A percentile compares a stretch with the other conserved stretches of the same genome.
Conservation (phyloP, 2,797 vertebrate species). For the Sebastes alutus region DNA sequence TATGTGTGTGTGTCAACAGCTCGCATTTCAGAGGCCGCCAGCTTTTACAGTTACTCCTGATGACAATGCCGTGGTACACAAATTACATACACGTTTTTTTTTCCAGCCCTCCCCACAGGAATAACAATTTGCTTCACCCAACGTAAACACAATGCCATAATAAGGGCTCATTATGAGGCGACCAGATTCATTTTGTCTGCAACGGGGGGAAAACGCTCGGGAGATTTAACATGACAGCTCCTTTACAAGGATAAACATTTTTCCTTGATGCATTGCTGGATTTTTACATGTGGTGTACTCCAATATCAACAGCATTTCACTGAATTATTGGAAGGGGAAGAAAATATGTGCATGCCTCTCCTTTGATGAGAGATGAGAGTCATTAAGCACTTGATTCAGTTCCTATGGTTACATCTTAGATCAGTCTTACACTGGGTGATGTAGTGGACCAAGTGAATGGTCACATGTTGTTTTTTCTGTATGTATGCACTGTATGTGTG, state of each 20-base stretch:
- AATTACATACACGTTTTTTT: constrained; percentile 66
- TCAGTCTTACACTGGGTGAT: constrained; percentile 1
- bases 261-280: constrained; percentile 62
- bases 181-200: constrained; percentile 71
- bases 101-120: constrained; percentile 47
- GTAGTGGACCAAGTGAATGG: background rate
- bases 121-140: constrained; percentile 73
- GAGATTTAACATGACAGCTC: constrained; percentile 74
- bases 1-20: constrained; percentile 39
- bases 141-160: constrained; percentile 75
- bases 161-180: constrained; percentile 73
- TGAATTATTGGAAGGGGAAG: constrained; percentile 24
- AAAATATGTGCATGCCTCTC: background rate
- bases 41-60: constrained; percentile 61
- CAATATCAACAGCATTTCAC: constrained; percentile 28
- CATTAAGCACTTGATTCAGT: constrained; percentile 35
- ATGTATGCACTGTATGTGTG: background rate
- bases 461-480: background rate
- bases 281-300: constrained; percentile 44
- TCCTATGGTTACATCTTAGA: constrained; percentile 39
- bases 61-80: constrained; percentile 66
- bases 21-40: constrained; percentile 57
- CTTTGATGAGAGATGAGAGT: constrained; percentile 39
- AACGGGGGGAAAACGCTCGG: constrained; percentile 60
- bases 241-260: constrained; percentile 73